Conservation (phyloP, 2,113 vertebrate species). For the Recurvirostra avosetta region DNA sequence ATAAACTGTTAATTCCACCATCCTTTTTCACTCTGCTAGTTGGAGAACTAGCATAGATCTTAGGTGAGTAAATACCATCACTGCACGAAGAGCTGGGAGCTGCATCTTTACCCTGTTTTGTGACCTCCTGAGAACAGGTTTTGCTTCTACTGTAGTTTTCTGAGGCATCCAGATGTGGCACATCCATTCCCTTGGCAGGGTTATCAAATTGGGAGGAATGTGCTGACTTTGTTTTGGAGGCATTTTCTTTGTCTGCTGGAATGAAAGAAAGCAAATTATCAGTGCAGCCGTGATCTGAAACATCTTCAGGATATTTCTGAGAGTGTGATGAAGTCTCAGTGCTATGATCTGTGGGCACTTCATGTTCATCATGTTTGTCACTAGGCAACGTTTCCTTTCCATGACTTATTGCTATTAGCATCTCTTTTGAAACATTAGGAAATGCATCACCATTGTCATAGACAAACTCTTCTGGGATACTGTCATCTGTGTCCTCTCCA, state of each 20-base stretch:
- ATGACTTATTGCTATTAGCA: neutral
- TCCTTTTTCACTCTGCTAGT: neutral
- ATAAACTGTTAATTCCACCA: neutral
- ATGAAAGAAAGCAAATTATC: neutral
- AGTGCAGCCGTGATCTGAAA: neutral
- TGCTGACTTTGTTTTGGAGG: neutral
- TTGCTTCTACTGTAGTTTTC: neutral
- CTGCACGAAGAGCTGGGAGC: neutral
- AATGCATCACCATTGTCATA: neutral
- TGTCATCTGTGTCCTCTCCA: conserved; percentile 3
- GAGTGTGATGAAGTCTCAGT: neutral
- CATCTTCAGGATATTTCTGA: neutral
- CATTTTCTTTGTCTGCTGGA: neutral
- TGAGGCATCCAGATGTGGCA: neutral
- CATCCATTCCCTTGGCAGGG: neutral
- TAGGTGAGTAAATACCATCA: neutral
- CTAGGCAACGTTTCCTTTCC: neutral
- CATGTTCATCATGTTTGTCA: neutral
- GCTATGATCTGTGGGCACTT: neutral
- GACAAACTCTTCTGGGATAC: conserved; percentile 1
- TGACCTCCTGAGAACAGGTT: neutral
- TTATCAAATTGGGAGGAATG: neutral
- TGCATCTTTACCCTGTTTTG: neutral
- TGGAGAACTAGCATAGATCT: neutral
- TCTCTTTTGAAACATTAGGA: neutral